Percentiles rank a stretch among this genome's conserved stretches.
These are phyloP conservation scores for Ptychochromis oligacanthus DNA, from an alignment of 2,113 vertebrate species.

Conservation along the genomic window DNA sequence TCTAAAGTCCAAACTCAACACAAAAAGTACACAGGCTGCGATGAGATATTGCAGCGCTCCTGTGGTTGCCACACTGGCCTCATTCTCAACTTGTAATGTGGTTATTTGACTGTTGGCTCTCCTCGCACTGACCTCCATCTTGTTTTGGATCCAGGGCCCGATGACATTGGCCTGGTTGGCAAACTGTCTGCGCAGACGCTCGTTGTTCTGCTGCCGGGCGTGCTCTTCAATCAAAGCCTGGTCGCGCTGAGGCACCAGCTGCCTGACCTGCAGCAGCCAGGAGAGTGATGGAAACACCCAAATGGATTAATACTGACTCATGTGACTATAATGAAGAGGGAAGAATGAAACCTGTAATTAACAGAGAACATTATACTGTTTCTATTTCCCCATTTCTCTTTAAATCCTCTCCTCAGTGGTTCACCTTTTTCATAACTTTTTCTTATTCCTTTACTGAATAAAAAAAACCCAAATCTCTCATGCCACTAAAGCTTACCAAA, in stretches of 20 bases:
- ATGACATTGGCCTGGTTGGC: constrained; percentile 96
- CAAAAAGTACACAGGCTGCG: neutral
- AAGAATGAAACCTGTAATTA: neutral
- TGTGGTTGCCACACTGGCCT: neutral
- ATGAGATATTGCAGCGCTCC: neutral
- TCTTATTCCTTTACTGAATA: neutral
- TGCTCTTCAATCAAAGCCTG: constrained; percentile 96
- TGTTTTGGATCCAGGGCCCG: constrained; percentile 98
- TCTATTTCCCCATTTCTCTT: neutral
- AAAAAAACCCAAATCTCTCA: neutral
- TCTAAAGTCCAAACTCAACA: neutral
- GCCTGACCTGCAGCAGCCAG: constrained; percentile 83
- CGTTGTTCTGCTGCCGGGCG: constrained; percentile 95
- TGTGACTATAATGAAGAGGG: neutral
- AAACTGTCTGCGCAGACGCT: constrained; percentile 95
- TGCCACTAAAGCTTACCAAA: constrained; percentile 6
- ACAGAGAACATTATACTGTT: neutral
- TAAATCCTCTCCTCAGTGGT: neutral
- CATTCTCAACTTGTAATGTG: neutral
- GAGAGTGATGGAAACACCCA: neutral
- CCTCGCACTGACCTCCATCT: constrained; percentile 90
- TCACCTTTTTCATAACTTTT: accelerated
- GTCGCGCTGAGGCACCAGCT: constrained; percentile 94
- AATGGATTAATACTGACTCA: neutral
- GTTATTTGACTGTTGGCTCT: neutral